Conservation (phyloP, 1,140 invertebrate species). For the Diorhabda elongata region DNA sequence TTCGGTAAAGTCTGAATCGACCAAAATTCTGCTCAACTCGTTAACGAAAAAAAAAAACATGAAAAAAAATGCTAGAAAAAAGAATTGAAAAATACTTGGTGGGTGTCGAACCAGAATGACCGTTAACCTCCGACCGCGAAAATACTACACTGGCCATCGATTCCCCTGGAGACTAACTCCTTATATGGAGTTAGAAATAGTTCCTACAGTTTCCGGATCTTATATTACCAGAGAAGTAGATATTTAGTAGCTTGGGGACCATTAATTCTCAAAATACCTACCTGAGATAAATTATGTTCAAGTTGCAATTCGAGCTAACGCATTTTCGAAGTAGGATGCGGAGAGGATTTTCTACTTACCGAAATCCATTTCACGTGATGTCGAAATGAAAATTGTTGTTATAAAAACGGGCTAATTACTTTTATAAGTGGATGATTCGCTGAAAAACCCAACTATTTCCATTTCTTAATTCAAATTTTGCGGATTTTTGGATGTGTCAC, state of each 20-base stretch:
- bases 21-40: background rate
- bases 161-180: constrained; percentile 40
- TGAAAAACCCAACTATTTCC: too few relatives aligned
- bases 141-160: constrained; percentile 39
- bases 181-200: constrained; percentile 39
- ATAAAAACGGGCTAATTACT: too few relatives aligned
- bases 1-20: background rate
- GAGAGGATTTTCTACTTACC: too few relatives aligned
- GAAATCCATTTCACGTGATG: too few relatives aligned
- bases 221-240: background rate
- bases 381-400: too few relatives aligned
- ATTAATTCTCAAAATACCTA: too few relatives aligned
- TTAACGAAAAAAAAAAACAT: background rate
- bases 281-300: too few relatives aligned
- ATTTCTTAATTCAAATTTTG: too few relatives aligned
- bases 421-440: too few relatives aligned
- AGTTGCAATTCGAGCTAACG: too few relatives aligned
- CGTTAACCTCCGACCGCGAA: constrained; percentile 40
- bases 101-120: constrained; percentile 36
- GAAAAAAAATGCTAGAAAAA: background rate
- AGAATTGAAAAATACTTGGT: constrained; percentile 24
- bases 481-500: too few relatives aligned
- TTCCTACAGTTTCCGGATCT: constrained; percentile 32
- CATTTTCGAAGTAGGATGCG: too few relatives aligned
- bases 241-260: background rate